phyloP scores from a whole-genome alignment of 1,140 invertebrate species.

The Sitodiplosis mosellana region DNA sequence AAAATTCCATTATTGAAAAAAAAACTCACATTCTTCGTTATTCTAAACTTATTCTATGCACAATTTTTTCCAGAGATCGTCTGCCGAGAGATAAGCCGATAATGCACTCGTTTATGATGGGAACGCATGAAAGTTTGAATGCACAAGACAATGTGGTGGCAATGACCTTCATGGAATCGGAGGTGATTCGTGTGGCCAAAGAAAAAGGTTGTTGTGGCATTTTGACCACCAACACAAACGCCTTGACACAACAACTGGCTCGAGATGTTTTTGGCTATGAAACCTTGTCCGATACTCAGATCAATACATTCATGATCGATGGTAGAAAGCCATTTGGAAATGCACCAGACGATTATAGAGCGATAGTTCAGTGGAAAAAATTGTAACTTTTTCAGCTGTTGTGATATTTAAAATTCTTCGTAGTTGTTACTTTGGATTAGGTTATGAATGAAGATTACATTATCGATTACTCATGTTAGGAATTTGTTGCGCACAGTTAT shows the following conservation, averaged over 20 bases:
- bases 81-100: constrained; percentile 47
- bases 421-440: too few relatives aligned
- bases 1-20: constrained; percentile 3
- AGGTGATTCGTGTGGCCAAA: constrained; percentile 44
- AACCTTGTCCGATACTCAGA: constrained; percentile 55
- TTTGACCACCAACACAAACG: constrained; percentile 71
- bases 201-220: constrained; percentile 48
- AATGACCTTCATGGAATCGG: constrained; percentile 58
- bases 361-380: constrained; percentile 55
- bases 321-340: constrained; percentile 49
- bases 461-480: too few relatives aligned
- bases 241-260: constrained; percentile 67
- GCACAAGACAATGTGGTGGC: constrained; percentile 55
- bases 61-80: constrained; percentile 26
- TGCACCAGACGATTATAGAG: constrained; percentile 52
- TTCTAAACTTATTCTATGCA: too few relatives aligned
- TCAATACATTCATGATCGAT: constrained; percentile 57
- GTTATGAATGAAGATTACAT: too few relatives aligned
- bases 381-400: constrained; percentile 1
- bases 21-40: constrained; percentile 5
- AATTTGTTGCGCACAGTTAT: too few relatives aligned
- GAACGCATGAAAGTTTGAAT: constrained; percentile 39
- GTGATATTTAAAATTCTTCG: too few relatives aligned
- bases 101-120: constrained; percentile 75
- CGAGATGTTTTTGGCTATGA: constrained; percentile 62